Base-by-base conservation (phyloP, 2,888 invertebrate genomes). In the Acanthoscelides obtectus region DNA sequence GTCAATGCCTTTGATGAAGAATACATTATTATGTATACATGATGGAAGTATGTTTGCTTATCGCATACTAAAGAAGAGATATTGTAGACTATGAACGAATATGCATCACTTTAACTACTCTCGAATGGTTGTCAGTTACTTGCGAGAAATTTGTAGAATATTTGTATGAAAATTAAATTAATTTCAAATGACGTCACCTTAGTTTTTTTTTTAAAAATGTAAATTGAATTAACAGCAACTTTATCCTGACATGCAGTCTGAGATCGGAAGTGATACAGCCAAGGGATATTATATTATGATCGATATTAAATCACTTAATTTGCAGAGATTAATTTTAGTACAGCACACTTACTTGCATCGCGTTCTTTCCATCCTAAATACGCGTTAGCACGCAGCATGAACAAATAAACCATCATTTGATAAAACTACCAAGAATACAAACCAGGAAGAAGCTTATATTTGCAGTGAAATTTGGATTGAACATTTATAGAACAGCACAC, bases 331-430 rank as follows among this genome's bases (percentile, higher is more conserved):
- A 67, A 67, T 67, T 22, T 22, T 67, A 67, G 22, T 67, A 8
- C 68, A 64, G 67, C 68, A 67, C 20, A 65, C 93, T 93, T 90
- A 93, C 93, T 93, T 86, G 93, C 90, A 80, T 93, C 92, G 80
- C 92, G 89, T 84, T 93, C 93, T 87, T 90, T 91, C 86, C 90
- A 92, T 87, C 93, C 93, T 93, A 72, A 69, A 69, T 70, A 72
- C 22, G 66, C 25, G 25, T 64, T 12, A 20, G 45, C 21, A 66
- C 22, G 72, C 66, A 72, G 74, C 74, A 73, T 70, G 66, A 74
- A 67, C 64, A 66, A 71, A 75, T 69, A 63, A 68, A 68, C 69
- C n/a, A 64, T 45, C 45, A 6, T 45, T 45, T 45, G 1, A 12
- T 12, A 45, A 45, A 45, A 45, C 45, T 12, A 45, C 12, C 45